Evolutionary conservation across 2,113 vertebrate species (phyloP), one percentile per base, ranked within the genome.

Genomic region (Ctenomys sociabilis): DNA sequence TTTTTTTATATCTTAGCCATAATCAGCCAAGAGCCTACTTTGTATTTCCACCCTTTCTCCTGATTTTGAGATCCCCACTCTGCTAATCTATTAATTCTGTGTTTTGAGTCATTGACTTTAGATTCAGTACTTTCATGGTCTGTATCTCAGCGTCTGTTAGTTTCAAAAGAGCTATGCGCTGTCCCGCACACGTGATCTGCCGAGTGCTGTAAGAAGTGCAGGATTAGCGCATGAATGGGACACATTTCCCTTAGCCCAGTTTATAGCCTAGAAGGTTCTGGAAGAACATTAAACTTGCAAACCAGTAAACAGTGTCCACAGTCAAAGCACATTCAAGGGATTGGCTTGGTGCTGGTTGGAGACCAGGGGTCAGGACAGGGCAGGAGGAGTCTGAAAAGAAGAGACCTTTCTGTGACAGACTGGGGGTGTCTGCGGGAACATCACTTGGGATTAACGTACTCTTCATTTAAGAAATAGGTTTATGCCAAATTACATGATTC

Each of bases 1-100:
- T 91, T 95, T 94, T 94, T 94, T 86, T 30, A 78, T 4, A 30
- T 94, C 82, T 90, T 61, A 87, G 30, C 78, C 52, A 12, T 59
- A 37, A 84, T 96, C 49, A 86, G 57, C 80, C 89, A 66, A n/a
- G 57, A 37, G 70, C 91, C 32, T 73, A 17, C 90, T 91, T 96
- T 80, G 84, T 73, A 90, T 83, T 95, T 97, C 93, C 59, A 22
- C 85, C 52, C 40, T 85, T 94, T 81, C 90, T 94, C 94, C 81
- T 75, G 30, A 54, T 82, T 85, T 88, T 77, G 88, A 91, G 63
- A 87, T 75, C 2, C 37, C 49, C 70, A 37, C n/a, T 73, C 57
- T 91, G 80, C 49, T 92, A 68, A 95, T 88, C 64, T 92, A 72
- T 70, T 85, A 88, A 86, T 91, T 95, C 54, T 95, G 75, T 26